Base-by-base conservation (phyloP, 1,140 invertebrate genomes). In the Ectropis grisescens region DNA sequence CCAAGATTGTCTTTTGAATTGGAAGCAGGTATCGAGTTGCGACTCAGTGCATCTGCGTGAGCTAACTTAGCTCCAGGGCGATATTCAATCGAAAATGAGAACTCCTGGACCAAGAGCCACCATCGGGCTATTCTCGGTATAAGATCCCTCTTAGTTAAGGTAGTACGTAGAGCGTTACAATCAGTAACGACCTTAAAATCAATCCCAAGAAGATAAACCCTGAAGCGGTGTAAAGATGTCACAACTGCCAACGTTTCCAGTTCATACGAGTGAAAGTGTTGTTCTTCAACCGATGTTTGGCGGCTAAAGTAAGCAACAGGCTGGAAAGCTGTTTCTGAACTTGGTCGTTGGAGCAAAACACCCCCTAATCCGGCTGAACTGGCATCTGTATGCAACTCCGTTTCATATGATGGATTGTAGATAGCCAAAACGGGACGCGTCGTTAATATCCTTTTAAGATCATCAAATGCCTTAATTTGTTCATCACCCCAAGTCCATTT, bases 101-200 rank as follows among this genome's bases (percentile, higher is more conserved):
- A 71, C 11, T 69, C 61, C 24, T 62, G 57, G 10, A 71, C 4
- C 5, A 40, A 11, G 2, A 75, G 28, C 49, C 55, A 62, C 75
- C 75, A 83, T 0, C 61, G 29, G 1, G 58, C 64, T 22, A 70
- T 52, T 13, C 61, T 29, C 2, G 66, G 56, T 11, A 56, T 41
- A 0, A 66, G 23, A 31, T 72, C 66, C 4, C 50, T 30, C 47
- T 70, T 80, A 7, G 14, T 29, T 37, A 58, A 54, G 0, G 64
- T 62, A 2, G 32, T 27, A 23, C 49, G 57, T 1, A 82, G 34
- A 0, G 65, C 66, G 11, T 47, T 60, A 33, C 72, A 82, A 42
- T 81, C 79, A 0, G 69, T 75, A n/a, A 82, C 38, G 0, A 83
- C 39, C 9, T 35, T 67, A 33, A 82, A 82, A 6, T 29, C 25